Evolutionary conservation across 2,888 invertebrate genomes (phyloP).

Genomic region (Chalcis sispes): DNA sequence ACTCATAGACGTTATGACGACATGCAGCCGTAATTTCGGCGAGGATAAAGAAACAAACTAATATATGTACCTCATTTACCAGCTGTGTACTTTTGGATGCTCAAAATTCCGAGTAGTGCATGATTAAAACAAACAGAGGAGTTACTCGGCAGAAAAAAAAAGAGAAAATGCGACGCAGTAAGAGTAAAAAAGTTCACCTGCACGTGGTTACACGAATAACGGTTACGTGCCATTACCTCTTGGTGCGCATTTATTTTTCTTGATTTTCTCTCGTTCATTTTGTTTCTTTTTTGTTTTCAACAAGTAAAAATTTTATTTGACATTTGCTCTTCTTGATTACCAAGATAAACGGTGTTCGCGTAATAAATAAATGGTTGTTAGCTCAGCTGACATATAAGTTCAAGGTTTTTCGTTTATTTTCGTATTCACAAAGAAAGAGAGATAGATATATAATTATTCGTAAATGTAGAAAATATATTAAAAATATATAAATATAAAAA

Average conservation of each 20-base stretch:
- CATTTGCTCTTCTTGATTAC: conserved; percentile 16
- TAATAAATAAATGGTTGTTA: too few species aligned
- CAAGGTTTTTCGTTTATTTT: too few species aligned
- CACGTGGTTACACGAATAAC: conserved; percentile 43
- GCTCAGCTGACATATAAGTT: too few species aligned
- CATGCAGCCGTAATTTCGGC: too few species aligned
- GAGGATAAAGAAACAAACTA: too few species aligned
- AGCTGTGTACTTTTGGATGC: conserved; percentile 16
- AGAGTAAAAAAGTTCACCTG: conserved; percentile 4
- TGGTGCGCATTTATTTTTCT: not conserved
- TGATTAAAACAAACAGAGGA: not conserved
- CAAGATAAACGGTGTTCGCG: conserved; percentile 1
- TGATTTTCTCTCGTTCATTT: not conserved
- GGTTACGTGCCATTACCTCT: conserved; percentile 53
- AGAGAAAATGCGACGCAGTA: not conserved
- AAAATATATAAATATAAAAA: too few species aligned
- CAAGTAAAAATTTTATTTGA: conserved; percentile 18
- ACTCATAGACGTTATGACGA: too few species aligned
- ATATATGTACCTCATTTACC: too few species aligned
- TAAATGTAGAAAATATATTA: too few species aligned
- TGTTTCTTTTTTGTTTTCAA: not conserved
- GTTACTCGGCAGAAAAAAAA: conserved; percentile 26
- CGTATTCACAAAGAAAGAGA: too few species aligned
- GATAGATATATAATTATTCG: too few species aligned
- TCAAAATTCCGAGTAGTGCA: conserved; percentile 17